phyloP scores from a whole-genome alignment of 2,113 vertebrate genomes.

The Lampris incognitus region DNA sequence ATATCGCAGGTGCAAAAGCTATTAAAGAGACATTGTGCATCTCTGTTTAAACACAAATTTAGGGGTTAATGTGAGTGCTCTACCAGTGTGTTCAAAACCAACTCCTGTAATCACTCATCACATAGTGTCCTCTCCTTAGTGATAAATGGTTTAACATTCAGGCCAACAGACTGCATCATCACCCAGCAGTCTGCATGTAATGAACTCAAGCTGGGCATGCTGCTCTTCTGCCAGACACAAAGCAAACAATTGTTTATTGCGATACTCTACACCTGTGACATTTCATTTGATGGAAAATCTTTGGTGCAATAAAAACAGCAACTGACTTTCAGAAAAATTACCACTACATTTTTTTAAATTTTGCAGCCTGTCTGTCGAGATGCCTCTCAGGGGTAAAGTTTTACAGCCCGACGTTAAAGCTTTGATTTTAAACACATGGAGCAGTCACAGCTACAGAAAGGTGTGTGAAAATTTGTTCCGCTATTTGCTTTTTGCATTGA shows the following conservation, averaged over 20 bases:
- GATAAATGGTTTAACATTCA: slow-evolving; percentile 37
- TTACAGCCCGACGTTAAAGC: too few relatives aligned
- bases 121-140: not conserved
- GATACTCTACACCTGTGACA: not conserved
- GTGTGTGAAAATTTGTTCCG: too few relatives aligned
- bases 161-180: slow-evolving; percentile 4
- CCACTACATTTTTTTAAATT: too few relatives aligned
- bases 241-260: slow-evolving; percentile 42
- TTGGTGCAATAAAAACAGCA: not conserved
- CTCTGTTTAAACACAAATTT: not conserved
- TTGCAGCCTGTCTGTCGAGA: too few relatives aligned
- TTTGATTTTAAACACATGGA: too few relatives aligned
- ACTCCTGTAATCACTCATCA: not conserved
- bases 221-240: slow-evolving; percentile 17
- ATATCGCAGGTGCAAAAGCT: not conserved
- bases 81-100: not conserved
- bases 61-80: not conserved
- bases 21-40: not conserved
- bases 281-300: slow-evolving; percentile 40
- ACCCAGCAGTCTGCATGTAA: slow-evolving; percentile 6
- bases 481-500: too few relatives aligned
- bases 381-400: too few relatives aligned
- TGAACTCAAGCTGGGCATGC: not conserved
- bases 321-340: too few relatives aligned
- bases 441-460: too few relatives aligned